phyloP scores from a whole-genome alignment of 2,113 vertebrate genomes.

The Corvus moneduloides region DNA sequence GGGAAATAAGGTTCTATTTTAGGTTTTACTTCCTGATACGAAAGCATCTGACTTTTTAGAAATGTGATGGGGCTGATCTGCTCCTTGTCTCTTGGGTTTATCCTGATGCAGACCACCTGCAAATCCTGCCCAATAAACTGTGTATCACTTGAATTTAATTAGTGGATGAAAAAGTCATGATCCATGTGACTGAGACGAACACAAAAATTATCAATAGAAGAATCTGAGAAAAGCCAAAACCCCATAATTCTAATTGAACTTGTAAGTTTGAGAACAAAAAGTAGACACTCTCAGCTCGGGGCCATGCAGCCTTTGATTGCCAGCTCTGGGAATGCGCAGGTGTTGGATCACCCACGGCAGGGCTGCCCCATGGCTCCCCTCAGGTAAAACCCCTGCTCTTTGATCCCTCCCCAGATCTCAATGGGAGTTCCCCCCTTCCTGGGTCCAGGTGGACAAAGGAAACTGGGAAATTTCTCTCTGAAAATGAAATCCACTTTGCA shows the following conservation, averaged over 20 bases:
- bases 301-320: slow-evolving; percentile 25
- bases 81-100: neutral
- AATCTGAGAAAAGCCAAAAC: neutral
- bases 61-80: neutral
- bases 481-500: neutral
- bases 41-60: neutral
- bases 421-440: neutral
- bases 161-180: neutral
- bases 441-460: accelerated
- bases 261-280: neutral
- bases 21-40: neutral
- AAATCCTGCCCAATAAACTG: neutral
- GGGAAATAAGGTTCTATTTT: neutral
- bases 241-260: neutral
- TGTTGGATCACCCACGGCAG: neutral
- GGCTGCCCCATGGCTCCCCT: neutral
- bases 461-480: neutral
- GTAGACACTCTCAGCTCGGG: neutral
- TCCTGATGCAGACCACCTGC: neutral
- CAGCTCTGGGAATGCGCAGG: neutral
- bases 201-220: neutral
- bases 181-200: neutral
- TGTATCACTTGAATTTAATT: neutral
- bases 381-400: neutral
- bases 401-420: slow-evolving; percentile 20